Evolutionary conservation across 2,113 vertebrate genomes (phyloP), one percentile per base, ranked within the genome.

Genomic region (Lichenostomus cassidix): DNA sequence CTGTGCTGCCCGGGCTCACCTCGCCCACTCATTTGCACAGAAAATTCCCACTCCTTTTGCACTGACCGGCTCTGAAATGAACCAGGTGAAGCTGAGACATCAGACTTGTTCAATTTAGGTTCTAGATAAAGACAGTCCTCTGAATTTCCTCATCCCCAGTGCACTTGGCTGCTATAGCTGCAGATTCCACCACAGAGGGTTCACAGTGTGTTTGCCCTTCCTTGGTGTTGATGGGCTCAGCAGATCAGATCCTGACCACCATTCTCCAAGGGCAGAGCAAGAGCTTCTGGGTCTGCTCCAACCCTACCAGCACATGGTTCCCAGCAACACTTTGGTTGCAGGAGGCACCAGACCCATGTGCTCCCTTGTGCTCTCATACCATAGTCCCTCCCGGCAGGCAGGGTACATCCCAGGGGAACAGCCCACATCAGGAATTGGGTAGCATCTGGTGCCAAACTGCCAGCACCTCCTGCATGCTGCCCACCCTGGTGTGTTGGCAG

Each of bases 351-450:
- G 83, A 35, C 21, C 67, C 42, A 1, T 3, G 25, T 10, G 37
- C 69, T 60, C 59, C 21, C 41, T 18, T 2, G 3, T 15, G 46
- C 59, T 75, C 55, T 55, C 44, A 21, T 31, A 7, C 22, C 46
- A 46, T 1, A 17, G 22, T 33, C 19, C 10, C 24, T 41, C 28
- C 76, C 59, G 56, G 77, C 76, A 75, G 71, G 80, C 77, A 75
- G 82, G 55, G 21, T 2, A 6, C 23, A 25, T 19, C 56, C 28
- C 82, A 71, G 62, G 68, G 87, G 75, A 95, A 16, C 69, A 76
- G 68, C 70, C 87, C 37, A 7, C 35, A 27, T 25, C 82, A 90
- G 94, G 94, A 96, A 92, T 21, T 42, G 76, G 91, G 94, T 65
- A 89, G 88, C 65, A 85, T 90, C 94, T 96, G 95, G 62, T 73